These are phyloP conservation scores for Stramonita haemastoma DNA, from an alignment of 2,888 invertebrate species.

Conservation along the genomic window DNA sequence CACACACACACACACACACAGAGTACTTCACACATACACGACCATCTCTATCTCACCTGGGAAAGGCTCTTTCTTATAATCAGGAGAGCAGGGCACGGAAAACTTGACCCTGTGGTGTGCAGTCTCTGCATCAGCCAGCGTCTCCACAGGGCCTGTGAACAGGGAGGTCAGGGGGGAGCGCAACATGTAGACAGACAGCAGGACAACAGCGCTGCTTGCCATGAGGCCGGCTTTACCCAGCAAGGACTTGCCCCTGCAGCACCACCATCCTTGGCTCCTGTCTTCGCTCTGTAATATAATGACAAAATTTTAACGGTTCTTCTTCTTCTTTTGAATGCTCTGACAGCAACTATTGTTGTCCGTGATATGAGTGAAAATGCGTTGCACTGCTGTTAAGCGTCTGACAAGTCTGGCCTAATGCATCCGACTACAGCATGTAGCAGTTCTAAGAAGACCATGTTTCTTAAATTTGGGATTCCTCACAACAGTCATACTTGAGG, in stretches of 20 bases:
- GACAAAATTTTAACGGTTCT: too few species aligned
- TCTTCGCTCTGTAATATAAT: not conserved
- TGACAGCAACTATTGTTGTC: too few species aligned
- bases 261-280: not conserved
- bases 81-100: not conserved
- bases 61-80: not conserved
- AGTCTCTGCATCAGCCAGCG: not conserved
- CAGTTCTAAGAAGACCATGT: too few species aligned
- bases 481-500: too few species aligned
- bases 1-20: constrained; percentile 6
- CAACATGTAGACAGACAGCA: not conserved
- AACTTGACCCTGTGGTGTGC: not conserved
- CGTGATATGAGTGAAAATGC: too few species aligned
- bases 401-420: too few species aligned
- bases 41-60: not conserved
- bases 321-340: too few species aligned
- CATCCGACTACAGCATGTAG: too few species aligned
- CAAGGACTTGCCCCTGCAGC: not conserved
- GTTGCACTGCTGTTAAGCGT: too few species aligned
- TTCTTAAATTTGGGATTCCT: too few species aligned
- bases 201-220: not conserved
- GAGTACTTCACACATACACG: not conserved
- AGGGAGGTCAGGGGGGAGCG: not conserved
- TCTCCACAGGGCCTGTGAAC: not conserved
- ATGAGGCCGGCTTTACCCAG: not conserved